These are phyloP conservation scores for Hirundichthys speculiger DNA, from an alignment of 2,113 vertebrate genomes.

Conservation along the genomic window DNA sequence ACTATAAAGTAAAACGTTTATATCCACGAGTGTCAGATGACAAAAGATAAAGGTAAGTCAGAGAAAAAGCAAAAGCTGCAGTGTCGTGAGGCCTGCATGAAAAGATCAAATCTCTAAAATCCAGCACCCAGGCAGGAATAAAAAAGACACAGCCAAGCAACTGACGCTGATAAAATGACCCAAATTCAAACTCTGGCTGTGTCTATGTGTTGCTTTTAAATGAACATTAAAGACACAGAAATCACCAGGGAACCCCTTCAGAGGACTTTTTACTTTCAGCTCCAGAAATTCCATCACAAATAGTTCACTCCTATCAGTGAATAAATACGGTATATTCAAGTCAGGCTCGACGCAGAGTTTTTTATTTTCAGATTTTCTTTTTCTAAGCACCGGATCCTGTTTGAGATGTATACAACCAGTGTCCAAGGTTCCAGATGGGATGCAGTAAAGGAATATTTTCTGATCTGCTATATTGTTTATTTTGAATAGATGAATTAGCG, in stretches of 20 bases:
- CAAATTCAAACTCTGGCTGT: slow-evolving; percentile 31
- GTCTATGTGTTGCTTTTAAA: slow-evolving; percentile 29
- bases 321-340: neutral
- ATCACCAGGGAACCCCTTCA: slow-evolving; percentile 9
- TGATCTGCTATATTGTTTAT: too few species aligned
- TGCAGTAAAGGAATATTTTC: too few species aligned
- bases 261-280: slow-evolving; percentile 19
- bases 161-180: slow-evolving; percentile 39
- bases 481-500: too few species aligned
- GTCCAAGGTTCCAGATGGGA: too few species aligned
- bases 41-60: slow-evolving; percentile 13
- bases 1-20: slow-evolving; percentile 30
- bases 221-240: slow-evolving; percentile 33
- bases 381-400: too few species aligned
- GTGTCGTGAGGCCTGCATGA: neutral
- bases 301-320: neutral
- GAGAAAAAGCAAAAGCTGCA: slow-evolving; percentile 8
- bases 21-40: slow-evolving; percentile 25
- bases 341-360: too few species aligned
- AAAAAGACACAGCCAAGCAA: slow-evolving; percentile 1
- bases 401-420: too few species aligned
- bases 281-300: slow-evolving; percentile 13
- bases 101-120: slow-evolving; percentile 23
- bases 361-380: neutral
- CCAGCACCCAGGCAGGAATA: neutral